Evolutionary conservation across 2,888 invertebrate species (phyloP).

Genomic region (Diachrysia chrysitis): DNA sequence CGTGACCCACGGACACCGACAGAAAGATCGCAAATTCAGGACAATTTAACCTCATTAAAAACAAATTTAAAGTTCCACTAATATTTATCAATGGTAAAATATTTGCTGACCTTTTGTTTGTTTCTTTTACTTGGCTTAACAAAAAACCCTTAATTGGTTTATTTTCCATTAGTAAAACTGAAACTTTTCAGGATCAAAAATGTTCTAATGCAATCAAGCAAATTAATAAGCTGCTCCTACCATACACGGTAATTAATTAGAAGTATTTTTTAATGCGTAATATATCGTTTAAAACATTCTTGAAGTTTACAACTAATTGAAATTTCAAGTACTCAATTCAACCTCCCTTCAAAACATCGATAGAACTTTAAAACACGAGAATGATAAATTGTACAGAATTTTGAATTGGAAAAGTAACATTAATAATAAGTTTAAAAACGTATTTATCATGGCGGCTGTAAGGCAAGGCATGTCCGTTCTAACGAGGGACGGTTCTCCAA

Average conservation of each 20-base stretch:
- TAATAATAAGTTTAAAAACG: constrained; percentile 69
- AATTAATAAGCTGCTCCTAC: too few relatives aligned
- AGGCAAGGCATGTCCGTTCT: constrained; percentile 70
- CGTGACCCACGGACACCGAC: not conserved
- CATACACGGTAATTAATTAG: not conserved
- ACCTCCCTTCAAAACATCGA: constrained; percentile 36
- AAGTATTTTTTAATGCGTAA: not conserved
- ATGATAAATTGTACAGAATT: constrained; percentile 54
- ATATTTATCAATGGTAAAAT: too few relatives aligned
- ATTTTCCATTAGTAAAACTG: too few relatives aligned
- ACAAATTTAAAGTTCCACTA: too few relatives aligned
- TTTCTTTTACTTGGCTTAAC: too few relatives aligned
- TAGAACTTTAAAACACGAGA: constrained; percentile 50
- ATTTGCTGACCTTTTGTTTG: not conserved
- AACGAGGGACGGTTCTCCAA: constrained; percentile 74
- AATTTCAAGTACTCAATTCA: constrained; percentile 40
- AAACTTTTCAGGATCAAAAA: too few relatives aligned
- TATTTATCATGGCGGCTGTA: constrained; percentile 64
- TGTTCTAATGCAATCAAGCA: too few relatives aligned
- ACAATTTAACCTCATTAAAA: not conserved
- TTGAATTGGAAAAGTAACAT: constrained; percentile 60
- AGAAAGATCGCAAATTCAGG: not conserved
- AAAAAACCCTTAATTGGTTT: too few relatives aligned
- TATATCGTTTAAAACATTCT: not conserved
- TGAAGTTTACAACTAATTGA: constrained; percentile 45